These are phyloP conservation scores for Ashinkailepas kermadecensis DNA, from an alignment of 2,888 invertebrate genomes.

Conservation along the genomic window DNA sequence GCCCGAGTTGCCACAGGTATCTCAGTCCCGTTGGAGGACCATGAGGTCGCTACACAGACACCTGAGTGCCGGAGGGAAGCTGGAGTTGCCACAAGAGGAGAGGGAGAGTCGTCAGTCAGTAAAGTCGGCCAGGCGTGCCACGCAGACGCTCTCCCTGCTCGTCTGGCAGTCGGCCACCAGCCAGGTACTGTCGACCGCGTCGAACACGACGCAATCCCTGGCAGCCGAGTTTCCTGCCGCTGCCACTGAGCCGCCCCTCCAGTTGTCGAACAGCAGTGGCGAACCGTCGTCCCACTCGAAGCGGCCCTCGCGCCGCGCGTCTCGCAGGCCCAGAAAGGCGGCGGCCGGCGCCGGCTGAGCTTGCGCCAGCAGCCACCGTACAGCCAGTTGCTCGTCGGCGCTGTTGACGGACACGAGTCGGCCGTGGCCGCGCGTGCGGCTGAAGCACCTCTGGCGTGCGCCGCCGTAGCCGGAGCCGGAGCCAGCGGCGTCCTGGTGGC, in stretches of 20 bases:
- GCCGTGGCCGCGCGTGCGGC: neutral
- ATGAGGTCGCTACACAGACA: no score
- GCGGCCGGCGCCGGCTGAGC: neutral
- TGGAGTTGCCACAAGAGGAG: no score
- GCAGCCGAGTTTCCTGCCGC: neutral
- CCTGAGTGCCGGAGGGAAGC: no score
- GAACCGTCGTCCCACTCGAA: slow-evolving; percentile 9
- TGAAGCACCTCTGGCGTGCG: neutral
- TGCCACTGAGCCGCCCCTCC: neutral
- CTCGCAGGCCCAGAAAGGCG: neutral
- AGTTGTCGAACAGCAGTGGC: neutral
- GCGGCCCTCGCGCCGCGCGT: slow-evolving; percentile 12
- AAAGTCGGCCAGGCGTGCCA: neutral
- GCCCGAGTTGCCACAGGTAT: no score
- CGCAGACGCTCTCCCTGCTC: neutral
- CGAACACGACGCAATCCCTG: neutral
- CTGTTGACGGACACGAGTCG: neutral
- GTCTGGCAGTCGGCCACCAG: neutral
- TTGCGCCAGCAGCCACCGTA: slow-evolving; percentile 12
- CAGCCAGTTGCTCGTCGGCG: neutral
- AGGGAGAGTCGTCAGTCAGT: no score
- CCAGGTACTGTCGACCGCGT: neutral
- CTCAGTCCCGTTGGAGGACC: no score
- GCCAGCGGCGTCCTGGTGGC: neutral
- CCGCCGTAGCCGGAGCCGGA: neutral